Evolutionary conservation across 2,113 vertebrate species (phyloP), one percentile per base, ranked within the genome.

Genomic region (Arothron firmamentum): DNA sequence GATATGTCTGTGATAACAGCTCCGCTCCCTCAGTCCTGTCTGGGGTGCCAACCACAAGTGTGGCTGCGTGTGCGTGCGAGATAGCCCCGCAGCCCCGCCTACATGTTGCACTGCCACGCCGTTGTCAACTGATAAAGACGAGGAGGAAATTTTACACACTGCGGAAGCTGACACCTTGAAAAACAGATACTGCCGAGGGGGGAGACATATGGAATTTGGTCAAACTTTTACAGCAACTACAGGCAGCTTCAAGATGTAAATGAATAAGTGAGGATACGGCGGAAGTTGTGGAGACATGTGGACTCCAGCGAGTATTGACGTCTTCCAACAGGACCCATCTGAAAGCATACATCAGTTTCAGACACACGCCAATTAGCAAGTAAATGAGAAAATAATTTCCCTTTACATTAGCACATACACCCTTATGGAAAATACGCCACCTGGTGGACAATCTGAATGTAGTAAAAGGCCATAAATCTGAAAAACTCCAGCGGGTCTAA

Each of bases 1-100:
- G 82, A 88, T 88, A 59, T 86, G 84, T 85, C 75, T 72, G 77
- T 55, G 86, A 85, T 85, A 86, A 77, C 64, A 38, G 58, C 74
- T 67, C 74, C 67, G 76, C 76, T 83, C 83, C 80, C 75, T 84
- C 73, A 77, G 58, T 83, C 67, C 72, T 73, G 60, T 75, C 65
- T 55, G 62, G 56, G 65, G 73, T 79, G 69, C 67, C 59, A 59
- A 65, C 67, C 52, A 6, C 34, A 61, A 56, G 68, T 67, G 70
- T 72, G 52, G 59, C 14, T 55, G 15, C 11, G 28, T 55, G 46
- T 57, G 57, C 42, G 34, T 49, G 51, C 23, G 25, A 78, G 82
- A 88, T 86, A 86, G 76, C 82, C 78, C 66, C 55, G 31, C 47
- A 81, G 76, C 61, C 66, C 75, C 60, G 64, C 77, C 71, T 78